A percentile compares a stretch with the other conserved stretches of the same genome.
phyloP scores from a whole-genome alignment of 2,113 vertebrate genomes.

The Charadrius vociferus region DNA sequence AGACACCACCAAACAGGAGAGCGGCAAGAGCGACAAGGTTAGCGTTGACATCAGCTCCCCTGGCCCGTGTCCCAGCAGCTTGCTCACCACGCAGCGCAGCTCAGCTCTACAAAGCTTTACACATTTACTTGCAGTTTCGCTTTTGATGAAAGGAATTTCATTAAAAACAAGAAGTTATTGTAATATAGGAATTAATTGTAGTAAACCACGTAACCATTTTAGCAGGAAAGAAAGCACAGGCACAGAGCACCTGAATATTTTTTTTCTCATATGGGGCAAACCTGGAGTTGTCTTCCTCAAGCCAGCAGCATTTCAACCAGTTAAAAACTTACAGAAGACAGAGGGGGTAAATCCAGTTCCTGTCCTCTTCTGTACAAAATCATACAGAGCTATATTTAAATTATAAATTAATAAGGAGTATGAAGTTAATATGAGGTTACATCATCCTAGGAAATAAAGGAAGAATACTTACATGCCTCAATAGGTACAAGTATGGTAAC shows the following conservation, averaged over 20 bases:
- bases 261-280: background rate
- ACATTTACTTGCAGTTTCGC: background rate
- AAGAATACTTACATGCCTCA: background rate
- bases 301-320: background rate
- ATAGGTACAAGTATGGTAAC: background rate
- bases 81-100: fast-evolving
- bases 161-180: background rate
- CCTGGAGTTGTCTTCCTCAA: background rate
- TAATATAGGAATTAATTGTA: background rate
- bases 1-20: background rate
- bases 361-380: background rate
- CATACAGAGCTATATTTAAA: background rate
- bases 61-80: background rate
- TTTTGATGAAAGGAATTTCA: background rate
- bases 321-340: background rate
- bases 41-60: background rate
- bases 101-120: background rate
- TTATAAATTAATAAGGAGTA: background rate
- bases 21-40: background rate
- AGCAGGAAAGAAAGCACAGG: background rate
- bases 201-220: background rate
- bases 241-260: background rate
- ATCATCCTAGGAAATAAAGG: background rate
- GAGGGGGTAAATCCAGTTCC: background rate
- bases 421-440: background rate